A percentile compares a stretch with the other conserved stretches of the same genome.
These are phyloP conservation scores for Zoanthus gigantus DNA, from an alignment of 92 coral and sea anemone genomes.

Conservation along the genomic window DNA sequence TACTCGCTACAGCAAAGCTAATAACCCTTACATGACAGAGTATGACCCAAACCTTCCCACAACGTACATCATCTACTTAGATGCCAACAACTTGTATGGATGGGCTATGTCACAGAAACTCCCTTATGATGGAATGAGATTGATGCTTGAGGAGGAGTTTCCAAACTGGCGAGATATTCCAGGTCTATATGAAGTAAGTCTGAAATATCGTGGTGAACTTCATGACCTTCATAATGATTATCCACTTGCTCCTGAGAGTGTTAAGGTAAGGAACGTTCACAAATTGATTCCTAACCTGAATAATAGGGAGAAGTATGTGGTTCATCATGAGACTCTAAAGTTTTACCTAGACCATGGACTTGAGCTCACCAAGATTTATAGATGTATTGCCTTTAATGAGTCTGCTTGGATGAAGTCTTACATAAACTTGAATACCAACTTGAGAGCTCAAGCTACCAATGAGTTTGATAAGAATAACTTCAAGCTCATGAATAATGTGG, in stretches of 20 bases:
- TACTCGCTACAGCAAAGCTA: background rate
- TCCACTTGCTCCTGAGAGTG: background rate
- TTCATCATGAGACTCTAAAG: background rate
- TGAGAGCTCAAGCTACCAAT: background rate
- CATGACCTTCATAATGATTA: background rate
- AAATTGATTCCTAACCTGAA: background rate
- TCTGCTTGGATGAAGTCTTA: background rate
- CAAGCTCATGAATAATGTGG: background rate
- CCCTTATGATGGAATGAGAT: background rate
- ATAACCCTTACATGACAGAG: background rate
- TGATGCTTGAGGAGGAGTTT: background rate
- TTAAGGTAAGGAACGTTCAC: background rate
- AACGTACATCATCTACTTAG: background rate
- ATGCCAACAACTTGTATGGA: background rate
- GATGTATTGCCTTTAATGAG: background rate
- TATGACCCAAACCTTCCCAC: background rate
- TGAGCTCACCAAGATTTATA: background rate
- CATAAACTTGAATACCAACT: background rate
- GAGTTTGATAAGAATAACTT: background rate
- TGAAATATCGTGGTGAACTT: background rate
- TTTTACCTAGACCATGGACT: background rate
- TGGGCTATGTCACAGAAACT: background rate
- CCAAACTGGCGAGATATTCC: background rate
- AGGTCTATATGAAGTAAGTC: background rate
- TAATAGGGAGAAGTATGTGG: background rate